Base-by-base conservation (phyloP, 2,113 vertebrate species). In the Danionella cerebrum region DNA sequence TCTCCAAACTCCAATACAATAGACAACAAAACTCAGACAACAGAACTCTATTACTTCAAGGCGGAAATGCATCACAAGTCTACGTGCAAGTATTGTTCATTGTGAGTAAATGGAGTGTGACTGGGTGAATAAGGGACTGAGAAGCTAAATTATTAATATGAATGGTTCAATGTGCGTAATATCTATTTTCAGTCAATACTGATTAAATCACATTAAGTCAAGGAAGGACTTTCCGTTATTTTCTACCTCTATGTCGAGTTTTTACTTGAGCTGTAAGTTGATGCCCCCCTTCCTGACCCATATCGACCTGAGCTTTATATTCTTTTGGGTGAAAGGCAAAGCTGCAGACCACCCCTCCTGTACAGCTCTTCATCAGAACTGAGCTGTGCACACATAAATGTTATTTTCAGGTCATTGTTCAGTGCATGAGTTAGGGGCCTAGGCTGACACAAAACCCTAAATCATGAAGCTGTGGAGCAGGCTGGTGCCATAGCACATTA, bases 381-480 rank as follows among this genome's bases (percentile, higher is more conserved):
- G n/a, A n/a, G n/a, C 84, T 73, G 76, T n/a, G 67, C 76, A 79
- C 78, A 80, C 81, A 85, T 84, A 85, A 81, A 84, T 85, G 79
- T 85, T 88, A 86, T 91, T 83, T 79, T 85, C 85, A 83, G 85
- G 84, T 87, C 87, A 87, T 88, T 90, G 87, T 76, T 83, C 75
- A 75, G 73, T 73, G 80, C 78, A 78, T 87, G 85, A 78, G 87
- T 75, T 78, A 57, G n/a, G 74, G 78, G 84, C n/a, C n/a, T n/a
- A n/a, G n/a, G n/a, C 84, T 77, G 78, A 80, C 75, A 77, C 72
- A 75, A 82, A 83, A 83, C 72, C 85, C 75, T 89, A 89, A 91
- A 89, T 89, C 87, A 88, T 62, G 68, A 67, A 69, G 68, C 75
- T 80, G 83, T 80, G 79, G 80, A 84, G 80, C 81, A 83, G 77